A percentile compares a stretch with the other conserved stretches of the same genome.
phyloP scores from a whole-genome alignment of 2,888 invertebrate genomes.

The Exephanes ischioxanthus region DNA sequence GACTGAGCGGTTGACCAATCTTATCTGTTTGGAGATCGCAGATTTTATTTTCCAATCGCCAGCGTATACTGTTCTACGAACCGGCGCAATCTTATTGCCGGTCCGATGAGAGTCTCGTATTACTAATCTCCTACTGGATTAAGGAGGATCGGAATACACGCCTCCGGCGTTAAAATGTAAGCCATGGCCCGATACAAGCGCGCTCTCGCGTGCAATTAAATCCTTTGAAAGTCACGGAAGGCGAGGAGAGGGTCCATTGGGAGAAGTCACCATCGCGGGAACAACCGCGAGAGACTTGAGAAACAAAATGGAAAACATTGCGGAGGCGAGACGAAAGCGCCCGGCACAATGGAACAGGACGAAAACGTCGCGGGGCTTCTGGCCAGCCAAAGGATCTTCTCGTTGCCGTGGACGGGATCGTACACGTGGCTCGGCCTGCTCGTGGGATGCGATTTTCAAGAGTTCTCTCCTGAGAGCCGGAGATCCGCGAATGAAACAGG shows the following conservation, averaged over 20 bases:
- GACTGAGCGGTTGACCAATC: background rate
- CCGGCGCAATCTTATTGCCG: background rate
- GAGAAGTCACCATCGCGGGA: conserved; percentile 30
- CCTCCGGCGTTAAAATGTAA: conserved; percentile 66
- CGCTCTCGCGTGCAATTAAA: conserved; percentile 72
- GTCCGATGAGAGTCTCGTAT: conserved; percentile 66
- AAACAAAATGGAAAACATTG: conserved; percentile 45
- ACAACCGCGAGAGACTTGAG: conserved; percentile 17
- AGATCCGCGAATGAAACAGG: conserved; percentile 73
- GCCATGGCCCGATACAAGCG: conserved; percentile 37
- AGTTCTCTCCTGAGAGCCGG: conserved; percentile 64
- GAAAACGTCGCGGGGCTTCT: conserved; percentile 44
- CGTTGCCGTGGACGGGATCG: conserved; percentile 11
- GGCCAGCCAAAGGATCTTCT: conserved; percentile 46
- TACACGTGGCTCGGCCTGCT: conserved; percentile 36
- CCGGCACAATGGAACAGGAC: conserved; percentile 46
- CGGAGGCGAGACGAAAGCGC: conserved; percentile 26
- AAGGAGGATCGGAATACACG: conserved; percentile 70
- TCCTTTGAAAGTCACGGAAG: conserved; percentile 70
- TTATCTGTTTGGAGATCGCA: conserved; percentile 10
- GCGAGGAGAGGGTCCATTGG: conserved; percentile 32
- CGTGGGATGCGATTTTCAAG: conserved; percentile 69
- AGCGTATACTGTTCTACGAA: background rate
- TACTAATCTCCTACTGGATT: conserved; percentile 72
- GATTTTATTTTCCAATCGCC: conserved; percentile 2